Base-by-base conservation (phyloP, 2,888 invertebrate genomes). In the Agrochola lychnidis region DNA sequence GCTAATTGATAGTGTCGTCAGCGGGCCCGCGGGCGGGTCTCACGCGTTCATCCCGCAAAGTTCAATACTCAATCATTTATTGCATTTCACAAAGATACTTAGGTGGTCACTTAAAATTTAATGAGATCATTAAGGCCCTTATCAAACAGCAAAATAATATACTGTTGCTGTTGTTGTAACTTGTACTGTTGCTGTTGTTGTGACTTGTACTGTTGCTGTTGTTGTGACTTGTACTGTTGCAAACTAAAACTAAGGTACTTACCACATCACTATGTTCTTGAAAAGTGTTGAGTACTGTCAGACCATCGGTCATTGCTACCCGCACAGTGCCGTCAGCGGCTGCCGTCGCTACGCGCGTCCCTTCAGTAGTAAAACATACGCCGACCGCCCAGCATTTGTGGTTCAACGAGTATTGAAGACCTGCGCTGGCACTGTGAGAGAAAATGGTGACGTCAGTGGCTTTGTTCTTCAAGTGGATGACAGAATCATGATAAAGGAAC, bases 351-450 rank as follows among this genome's bases (percentile, higher is more conserved):
- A 99, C 98, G 90, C 98, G 98, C 84, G 97, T 97, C 67, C 98
- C 98, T 94, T 99, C 98, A 4, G 98, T 98, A 5, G 99, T 98
- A 94, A 99, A 99, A 63, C 98, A 98, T 0, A 99, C 99, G 87
- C 98, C 97, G 4, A 99, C 95, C 7, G 98, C 99, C 99, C 99
- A 99, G 0, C 98, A 98, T 19, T 98, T 98, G 93, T 99, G 99
- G 0, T 99, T 98, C 73, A 99, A 94, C 0, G 98, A 98, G 53
- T 98, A 98, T 14, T 98, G 98, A 9, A 98, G 97, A 92, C 98
- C 98, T 0, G 98, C 98, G 92, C 98, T 98, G 90, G 98, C 98
- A 3, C 99, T 99, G 93, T n/a, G 10, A 19, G 14, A n/a, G 5
- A 42, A 62, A 95, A 81, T 97, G 9, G 64, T 73, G 10, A 10